Base-by-base conservation (phyloP, 2,797 vertebrate species). In the Halcyon leucocephala region DNA sequence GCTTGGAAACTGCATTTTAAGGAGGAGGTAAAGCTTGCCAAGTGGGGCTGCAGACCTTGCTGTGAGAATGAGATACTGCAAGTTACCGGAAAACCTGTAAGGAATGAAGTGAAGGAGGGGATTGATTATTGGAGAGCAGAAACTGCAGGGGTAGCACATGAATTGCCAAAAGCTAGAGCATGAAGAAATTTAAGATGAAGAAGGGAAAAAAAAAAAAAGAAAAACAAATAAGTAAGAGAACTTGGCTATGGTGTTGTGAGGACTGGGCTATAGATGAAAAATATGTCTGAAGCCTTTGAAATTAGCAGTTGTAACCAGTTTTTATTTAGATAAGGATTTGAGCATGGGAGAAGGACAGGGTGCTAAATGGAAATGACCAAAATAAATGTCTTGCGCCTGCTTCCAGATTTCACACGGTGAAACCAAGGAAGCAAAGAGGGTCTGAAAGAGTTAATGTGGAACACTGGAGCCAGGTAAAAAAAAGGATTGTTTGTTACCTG, bases 1-100 rank as follows among this genome's bases (percentile, higher is more conserved):
- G 14, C 73, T 90, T 92, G 71, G 62, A 86, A 89, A 74, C 46
- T 62, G 62, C 25, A 22, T 95, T 84, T 86, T 89, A n/a, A 94
- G 31, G 60, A 82, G 66, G 62, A 82, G 48, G 25, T 51, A 67
- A 70, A 93, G 44, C 67, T 90, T 93, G 90, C 86, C 82, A 89
- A 87, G 16, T 73, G 16, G n/a, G 20, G 4, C 90, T 94, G 41
- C 3, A 12, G 70, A 85, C 83, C 25, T 92, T 89, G 46, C 74
- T 86, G 28, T 2, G 9, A 86, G 69, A 90, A 37, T 86, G 90
- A 89, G 90, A 73, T 92, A 77, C 25, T 72, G 46, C 6, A 69
- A 60, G 70, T 84, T 89, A 87, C 54, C 1, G 14, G 64, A 84
- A 95, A 96, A 73, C 55, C 55, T 91, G 29, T 52, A 66, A 93